Base-by-base conservation (phyloP, 1,140 invertebrate species). In the Heliconius melpomene region DNA sequence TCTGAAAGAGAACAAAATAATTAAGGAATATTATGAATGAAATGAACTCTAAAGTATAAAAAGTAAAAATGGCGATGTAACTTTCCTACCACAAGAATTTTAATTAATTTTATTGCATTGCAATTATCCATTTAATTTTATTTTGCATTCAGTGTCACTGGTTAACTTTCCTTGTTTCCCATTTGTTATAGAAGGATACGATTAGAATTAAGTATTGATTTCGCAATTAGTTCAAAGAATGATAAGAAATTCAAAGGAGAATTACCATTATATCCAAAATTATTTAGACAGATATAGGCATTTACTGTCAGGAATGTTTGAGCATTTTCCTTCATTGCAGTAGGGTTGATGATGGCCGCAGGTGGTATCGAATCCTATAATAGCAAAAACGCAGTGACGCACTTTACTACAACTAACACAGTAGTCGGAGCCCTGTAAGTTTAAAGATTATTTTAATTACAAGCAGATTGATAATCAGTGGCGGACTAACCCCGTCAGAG, bases 361-460 rank as follows among this genome's bases (percentile, higher is more conserved):
- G 26, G 26, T 29, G 26, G 26, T 29, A 29, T 29, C 26, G 26
- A 29, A 29, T 29, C 26, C 26, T 29, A 29, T 29, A 29, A 29
- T 1, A 29, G 26, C 83, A 9, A 79, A 66, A 9, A 79, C 72
- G 71, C 90, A 91, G 18, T 75, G 71, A 18, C 88, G 29, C 0
- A 83, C 80, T 71, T 84, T 79, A 3, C 40, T 79, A 74, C 90
- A 91, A 71, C 77, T 80, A 5, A 60, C 2, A 74, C 89, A 89
- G 11, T 73, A 79, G 3, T 72, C 54, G n/a, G 88, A 86, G n/a
- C 83, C 77, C 90, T 91, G 84, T 23, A 83, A 88, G 77, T 29
- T 26, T 78, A 8, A 20, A 75, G 23, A 32, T 71, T 1, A 40
- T 11, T 40, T 40, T 40, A 40, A 11, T 11, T 7, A 40, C 6